These are phyloP conservation scores for Syrrhaptes paradoxus DNA, from an alignment of 2,113 vertebrate genomes.

Conservation along the genomic window DNA sequence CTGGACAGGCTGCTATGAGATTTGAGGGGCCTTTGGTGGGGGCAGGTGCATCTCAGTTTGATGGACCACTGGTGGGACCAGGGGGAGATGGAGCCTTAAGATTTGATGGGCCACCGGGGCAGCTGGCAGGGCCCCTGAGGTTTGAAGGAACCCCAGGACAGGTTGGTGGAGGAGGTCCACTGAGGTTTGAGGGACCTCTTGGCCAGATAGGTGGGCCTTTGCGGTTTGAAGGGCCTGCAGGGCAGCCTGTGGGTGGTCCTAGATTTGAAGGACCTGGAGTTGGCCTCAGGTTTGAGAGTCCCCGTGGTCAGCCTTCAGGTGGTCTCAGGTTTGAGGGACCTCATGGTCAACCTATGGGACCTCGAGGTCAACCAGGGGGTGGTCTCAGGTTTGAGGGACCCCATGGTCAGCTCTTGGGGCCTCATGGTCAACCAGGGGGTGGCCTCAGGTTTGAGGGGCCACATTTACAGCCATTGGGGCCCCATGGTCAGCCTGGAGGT, in stretches of 20 bases:
- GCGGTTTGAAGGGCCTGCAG: conserved; percentile 81
- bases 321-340: conserved; percentile 85
- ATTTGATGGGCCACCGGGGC: conserved; percentile 82
- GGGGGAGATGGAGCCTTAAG: conserved; percentile 78
- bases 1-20: conserved; percentile 74
- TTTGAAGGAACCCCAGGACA: conserved; percentile 79
- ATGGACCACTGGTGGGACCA: conserved; percentile 77
- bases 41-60: conserved; percentile 76
- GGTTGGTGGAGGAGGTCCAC: conserved; percentile 67
- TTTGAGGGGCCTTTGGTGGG: conserved; percentile 82
- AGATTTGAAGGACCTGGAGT: conserved; percentile 83
- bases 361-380: conserved; percentile 77
- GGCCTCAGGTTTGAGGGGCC: conserved; percentile 84
- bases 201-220: conserved; percentile 79
- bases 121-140: conserved; percentile 72
- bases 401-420: conserved; percentile 80
- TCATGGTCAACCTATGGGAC: conserved; percentile 78
- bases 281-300: conserved; percentile 83
- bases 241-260: conserved; percentile 76
- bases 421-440: conserved; percentile 80
- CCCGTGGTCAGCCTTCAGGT: conserved; percentile 79
- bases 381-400: conserved; percentile 84
- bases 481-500: conserved; percentile 78
- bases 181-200: conserved; percentile 83
- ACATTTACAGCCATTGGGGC: conserved; percentile 78